Evolutionary conservation across 2,888 invertebrate species (phyloP), one percentile per base, ranked within the genome.

Genomic region (Andrena trimmerana): DNA sequence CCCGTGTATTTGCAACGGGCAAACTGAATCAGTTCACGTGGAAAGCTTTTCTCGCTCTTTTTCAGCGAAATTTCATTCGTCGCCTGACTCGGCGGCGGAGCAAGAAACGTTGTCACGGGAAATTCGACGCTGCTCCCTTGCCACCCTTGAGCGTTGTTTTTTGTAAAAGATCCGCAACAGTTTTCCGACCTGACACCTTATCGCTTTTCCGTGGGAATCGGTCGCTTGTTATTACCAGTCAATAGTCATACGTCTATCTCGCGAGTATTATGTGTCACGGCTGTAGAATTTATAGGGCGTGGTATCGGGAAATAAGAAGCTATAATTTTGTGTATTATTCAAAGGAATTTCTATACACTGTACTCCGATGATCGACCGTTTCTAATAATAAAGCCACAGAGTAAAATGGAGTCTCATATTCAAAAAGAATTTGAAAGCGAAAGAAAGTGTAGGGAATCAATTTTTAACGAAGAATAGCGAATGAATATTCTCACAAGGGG

Each of bases 1-100:
- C 52, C 36, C 48, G 65, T 13, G 66, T 74, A 74, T 74, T 74
- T 74, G 66, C 74, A 24, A 29, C 57, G 29, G n/a, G 74, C 74
- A 74, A 66, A 74, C 66, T 67, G 74, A 74, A 59, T 50, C 71
- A 70, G 70, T 63, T 42, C 70, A 68, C 52, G 72, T 60, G 66
- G 52, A 72, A 78, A 78, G 78, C 60, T 42, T 60, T 48, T 68
- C 68, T 68, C 59, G 57, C 36, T 60, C 59, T 36, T 65, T 78
- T 67, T 57, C 24, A 59, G 33, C 20, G 66, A 48, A 67, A 70
- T 66, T 79, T 77, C 69, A 59, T 66, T 78, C 69, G 59, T 29
- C 63, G 68, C 33, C 16, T 50, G 76, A 63, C 68, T 75, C 48
- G 54, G 20, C 27, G 8, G 13, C 10, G 10, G 48, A 36, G 50